Evolutionary conservation across 2,888 invertebrate genomes (phyloP).

Genomic region (Acleris literana): DNA sequence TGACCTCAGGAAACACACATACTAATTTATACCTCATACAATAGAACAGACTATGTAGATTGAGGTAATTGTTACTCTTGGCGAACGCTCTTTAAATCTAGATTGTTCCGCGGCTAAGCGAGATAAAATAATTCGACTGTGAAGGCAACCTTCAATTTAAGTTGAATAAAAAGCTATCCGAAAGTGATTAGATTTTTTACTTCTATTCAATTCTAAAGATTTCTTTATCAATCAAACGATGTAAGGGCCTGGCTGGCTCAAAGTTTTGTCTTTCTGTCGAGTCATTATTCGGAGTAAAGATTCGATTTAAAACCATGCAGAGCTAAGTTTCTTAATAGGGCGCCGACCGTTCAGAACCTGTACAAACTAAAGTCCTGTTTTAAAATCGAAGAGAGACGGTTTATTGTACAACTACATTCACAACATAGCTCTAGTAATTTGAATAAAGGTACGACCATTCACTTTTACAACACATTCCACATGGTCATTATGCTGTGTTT

Average conservation of each 20-base stretch:
- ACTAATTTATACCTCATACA: too few relatives aligned
- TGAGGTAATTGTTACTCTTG: background rate
- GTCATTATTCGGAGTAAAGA: too few relatives aligned
- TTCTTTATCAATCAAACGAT: background rate
- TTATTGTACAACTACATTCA: too few relatives aligned
- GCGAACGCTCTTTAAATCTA: background rate
- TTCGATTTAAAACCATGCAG: too few relatives aligned
- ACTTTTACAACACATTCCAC: slow-evolving; percentile 4
- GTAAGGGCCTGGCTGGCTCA: background rate
- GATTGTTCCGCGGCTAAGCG: background rate
- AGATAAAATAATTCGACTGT: slow-evolving; percentile 8
- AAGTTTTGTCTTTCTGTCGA: too few relatives aligned
- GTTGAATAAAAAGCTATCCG: slow-evolving; percentile 12
- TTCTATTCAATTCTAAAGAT: background rate
- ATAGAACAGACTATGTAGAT: too few relatives aligned
- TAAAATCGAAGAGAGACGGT: too few relatives aligned
- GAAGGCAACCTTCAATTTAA: slow-evolving; percentile 1
- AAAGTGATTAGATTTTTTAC: background rate
- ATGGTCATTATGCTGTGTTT: background rate
- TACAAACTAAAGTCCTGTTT: too few relatives aligned
- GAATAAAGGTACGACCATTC: background rate
- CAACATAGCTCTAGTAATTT: too few relatives aligned
- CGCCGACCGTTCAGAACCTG: too few relatives aligned
- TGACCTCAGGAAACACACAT: too few relatives aligned
- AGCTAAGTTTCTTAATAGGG: too few relatives aligned